These are phyloP conservation scores for Andrena hattorfiana DNA, from an alignment of 2,888 invertebrate species.

Conservation along the genomic window DNA sequence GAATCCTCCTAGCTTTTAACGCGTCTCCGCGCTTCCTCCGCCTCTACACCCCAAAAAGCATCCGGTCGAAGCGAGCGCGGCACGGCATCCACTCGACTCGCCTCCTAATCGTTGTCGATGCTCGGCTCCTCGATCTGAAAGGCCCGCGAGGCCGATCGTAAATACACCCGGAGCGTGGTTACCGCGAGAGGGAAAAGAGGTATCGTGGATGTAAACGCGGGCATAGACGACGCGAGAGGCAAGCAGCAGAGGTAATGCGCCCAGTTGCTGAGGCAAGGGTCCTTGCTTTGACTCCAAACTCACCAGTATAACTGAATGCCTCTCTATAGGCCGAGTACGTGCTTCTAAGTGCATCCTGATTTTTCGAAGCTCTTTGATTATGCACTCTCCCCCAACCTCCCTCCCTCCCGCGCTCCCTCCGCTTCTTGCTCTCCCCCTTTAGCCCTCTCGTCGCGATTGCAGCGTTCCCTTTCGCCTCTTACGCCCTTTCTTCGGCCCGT, in stretches of 20 bases:
- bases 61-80: background rate
- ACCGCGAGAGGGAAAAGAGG: slow-evolving; percentile 31
- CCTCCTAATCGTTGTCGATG: slow-evolving; percentile 25
- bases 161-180: slow-evolving; percentile 25
- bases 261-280: slow-evolving; percentile 78
- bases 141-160: background rate
- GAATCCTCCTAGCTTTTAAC: too few relatives aligned
- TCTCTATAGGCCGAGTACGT: slow-evolving; percentile 80
- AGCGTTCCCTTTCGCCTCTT: slow-evolving; percentile 9
- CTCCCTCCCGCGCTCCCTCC: background rate
- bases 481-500: slow-evolving; percentile 41
- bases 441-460: slow-evolving; percentile 9
- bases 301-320: slow-evolving; percentile 80
- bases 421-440: background rate
- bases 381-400: slow-evolving; percentile 27
- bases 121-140: background rate
- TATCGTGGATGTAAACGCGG: slow-evolving; percentile 49
- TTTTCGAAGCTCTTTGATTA: slow-evolving; percentile 69
- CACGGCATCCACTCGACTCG: background rate
- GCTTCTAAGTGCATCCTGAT: slow-evolving; percentile 79
- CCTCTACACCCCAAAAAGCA: background rate
- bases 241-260: slow-evolving; percentile 70
- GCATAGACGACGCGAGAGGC: slow-evolving; percentile 60
- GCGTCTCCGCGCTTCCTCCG: background rate
- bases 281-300: slow-evolving; percentile 83